Evolutionary conservation across 2,113 vertebrate species (phyloP).

Genomic region (Ramphastos sulfuratus): DNA sequence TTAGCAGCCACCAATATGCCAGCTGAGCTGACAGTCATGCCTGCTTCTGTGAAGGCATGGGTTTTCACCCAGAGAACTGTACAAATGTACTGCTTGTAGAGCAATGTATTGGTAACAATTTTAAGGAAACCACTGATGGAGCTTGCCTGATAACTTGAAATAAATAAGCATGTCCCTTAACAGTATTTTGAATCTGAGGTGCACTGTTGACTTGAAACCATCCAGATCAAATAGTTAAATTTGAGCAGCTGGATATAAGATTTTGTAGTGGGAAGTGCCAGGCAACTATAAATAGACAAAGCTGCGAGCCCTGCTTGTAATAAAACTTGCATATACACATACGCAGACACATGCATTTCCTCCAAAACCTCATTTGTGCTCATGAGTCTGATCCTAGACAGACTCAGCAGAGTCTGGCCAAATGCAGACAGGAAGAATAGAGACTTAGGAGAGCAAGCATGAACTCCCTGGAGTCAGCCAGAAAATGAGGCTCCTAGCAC

Average conservation of each 20-base stretch:
- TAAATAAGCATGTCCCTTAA: not conserved
- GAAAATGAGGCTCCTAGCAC: not conserved
- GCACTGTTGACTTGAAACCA: not conserved
- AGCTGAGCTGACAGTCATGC: not conserved
- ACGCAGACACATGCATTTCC: not conserved
- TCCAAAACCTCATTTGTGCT: not conserved
- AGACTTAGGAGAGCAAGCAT: not conserved
- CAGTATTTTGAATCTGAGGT: not conserved
- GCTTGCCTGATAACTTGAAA: not conserved
- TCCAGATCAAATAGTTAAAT: not conserved
- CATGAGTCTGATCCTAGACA: not conserved
- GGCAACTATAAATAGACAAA: conserved; percentile 5
- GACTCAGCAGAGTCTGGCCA: not conserved
- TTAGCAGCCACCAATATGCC: not conserved
- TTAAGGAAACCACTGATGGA: not conserved
- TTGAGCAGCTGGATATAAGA: not conserved
- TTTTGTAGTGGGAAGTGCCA: not conserved
- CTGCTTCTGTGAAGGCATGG: not conserved
- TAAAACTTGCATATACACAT: not conserved
- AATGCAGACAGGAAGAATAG: not conserved
- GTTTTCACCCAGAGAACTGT: not conserved
- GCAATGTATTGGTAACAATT: not conserved
- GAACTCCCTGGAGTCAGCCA: not conserved
- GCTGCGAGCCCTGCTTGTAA: not conserved
- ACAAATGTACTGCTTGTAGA: not conserved